Evolutionary conservation across 1,140 invertebrate genomes (phyloP).

Genomic region (Diplogasteroides magnus): DNA sequence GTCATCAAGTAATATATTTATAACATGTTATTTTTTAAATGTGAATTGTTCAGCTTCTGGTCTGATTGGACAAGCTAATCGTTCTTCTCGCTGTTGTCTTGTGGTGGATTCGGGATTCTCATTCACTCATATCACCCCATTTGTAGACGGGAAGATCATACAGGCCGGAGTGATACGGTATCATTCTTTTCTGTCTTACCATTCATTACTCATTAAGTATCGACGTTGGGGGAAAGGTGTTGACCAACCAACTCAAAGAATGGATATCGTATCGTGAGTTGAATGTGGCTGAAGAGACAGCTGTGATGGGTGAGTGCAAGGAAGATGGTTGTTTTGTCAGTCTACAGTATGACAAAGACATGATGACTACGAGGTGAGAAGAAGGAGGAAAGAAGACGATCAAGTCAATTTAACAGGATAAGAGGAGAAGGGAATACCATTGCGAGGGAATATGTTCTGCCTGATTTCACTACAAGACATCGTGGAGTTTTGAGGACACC

Average conservation of each 20-base stretch:
- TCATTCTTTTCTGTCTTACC: neutral
- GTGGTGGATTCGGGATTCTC: slow-evolving; percentile 90
- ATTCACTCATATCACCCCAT: slow-evolving; percentile 89
- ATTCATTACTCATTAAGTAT: slow-evolving; percentile 58
- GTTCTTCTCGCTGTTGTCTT: slow-evolving; percentile 63
- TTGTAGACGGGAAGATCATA: slow-evolving; percentile 79
- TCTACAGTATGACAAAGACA: slow-evolving; percentile 75
- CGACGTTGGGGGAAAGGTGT: slow-evolving; percentile 88
- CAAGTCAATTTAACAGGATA: slow-evolving; percentile 41
- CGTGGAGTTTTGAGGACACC: slow-evolving; percentile 68
- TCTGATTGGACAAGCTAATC: neutral
- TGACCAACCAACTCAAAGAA: slow-evolving; percentile 97
- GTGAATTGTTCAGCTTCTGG: slow-evolving; percentile 2
- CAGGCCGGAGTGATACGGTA: slow-evolving; percentile 60
- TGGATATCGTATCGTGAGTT: slow-evolving; percentile 91
- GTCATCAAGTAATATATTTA: slow-evolving; percentile 35
- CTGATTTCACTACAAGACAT: slow-evolving; percentile 81
- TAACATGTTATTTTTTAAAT: slow-evolving; percentile 25
- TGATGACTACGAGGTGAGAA: slow-evolving; percentile 67
- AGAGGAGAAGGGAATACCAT: slow-evolving; percentile 67
- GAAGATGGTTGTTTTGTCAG: slow-evolving; percentile 95
- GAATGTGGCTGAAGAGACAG: slow-evolving; percentile 98
- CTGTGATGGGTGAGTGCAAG: slow-evolving; percentile 96
- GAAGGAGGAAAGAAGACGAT: neutral
- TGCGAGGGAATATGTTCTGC: slow-evolving; percentile 83